Base-by-base conservation (phyloP, 53 echinoderm and acorn worm species). In the Mesocentrotus franciscanus region DNA sequence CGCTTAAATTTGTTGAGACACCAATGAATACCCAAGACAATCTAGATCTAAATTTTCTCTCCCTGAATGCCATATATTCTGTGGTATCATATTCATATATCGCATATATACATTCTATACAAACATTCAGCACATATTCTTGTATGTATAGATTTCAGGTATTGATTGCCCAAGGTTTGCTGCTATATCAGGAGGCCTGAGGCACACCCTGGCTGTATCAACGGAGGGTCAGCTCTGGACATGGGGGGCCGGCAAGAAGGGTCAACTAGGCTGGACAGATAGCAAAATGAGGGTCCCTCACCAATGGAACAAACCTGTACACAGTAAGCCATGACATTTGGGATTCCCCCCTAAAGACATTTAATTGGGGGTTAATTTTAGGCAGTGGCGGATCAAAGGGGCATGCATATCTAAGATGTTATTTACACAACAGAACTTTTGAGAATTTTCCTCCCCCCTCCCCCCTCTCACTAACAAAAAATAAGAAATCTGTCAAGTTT, bases 191-290 rank as follows among this genome's bases (percentile, higher is more conserved):
- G 98, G 97, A 26, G 98, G 98, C 18, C 95, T 98, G 26, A 89
- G 97, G 60, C 97, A 98, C 79, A 96, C 97, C 24, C 93, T 98
- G 22, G 97, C 97, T 16, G 96, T 98, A 8, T 96, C 98, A 2
- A 78, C 84, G 18, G 96, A 97, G 27, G 97, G 97, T 35, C 71
- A 87, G 12, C 96, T 98, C 35, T 97, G 98, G 98, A 96, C 95
- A 15, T 98, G 98, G 98, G 98, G 98, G 0, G 96, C 97, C 58
- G 98, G 98, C 35, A 96, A 96, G 76, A 97, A 96, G 90, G 97
- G 98, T 56, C 98, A 98, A 90, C 97, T 98, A 34, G 98, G 98
- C 26, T 95, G 96, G 96, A 91, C 90, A 29, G 95, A 96, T 42
- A 90, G 76, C 39, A 58, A 61, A 15, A 81, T 92, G 32, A 57